A percentile compares a stretch with the other conserved stretches of the same genome.
Conservation (phyloP, 2,113 vertebrate genomes). For the Sceloporus tristichus region DNA sequence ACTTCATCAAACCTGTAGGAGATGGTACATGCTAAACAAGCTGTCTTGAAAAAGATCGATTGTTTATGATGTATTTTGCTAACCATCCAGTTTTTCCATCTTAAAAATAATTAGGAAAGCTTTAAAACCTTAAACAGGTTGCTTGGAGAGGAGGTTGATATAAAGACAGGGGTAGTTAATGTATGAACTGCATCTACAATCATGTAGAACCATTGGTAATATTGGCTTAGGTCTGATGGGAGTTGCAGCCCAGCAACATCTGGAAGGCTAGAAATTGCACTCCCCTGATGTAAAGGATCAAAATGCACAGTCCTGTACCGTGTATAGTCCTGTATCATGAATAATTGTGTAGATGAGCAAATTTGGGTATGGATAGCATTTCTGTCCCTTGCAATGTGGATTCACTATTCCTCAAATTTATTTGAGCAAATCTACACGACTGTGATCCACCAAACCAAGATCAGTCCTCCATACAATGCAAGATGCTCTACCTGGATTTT, state of each 20-base stretch:
- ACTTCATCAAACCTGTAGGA: slow-evolving; percentile 65
- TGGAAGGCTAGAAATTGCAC: background rate
- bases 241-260: background rate
- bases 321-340: background rate
- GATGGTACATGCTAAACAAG: slow-evolving; percentile 64
- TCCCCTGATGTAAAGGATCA: background rate
- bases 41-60: slow-evolving; percentile 53
- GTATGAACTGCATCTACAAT: background rate
- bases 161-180: background rate
- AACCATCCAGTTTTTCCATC: slow-evolving; percentile 45
- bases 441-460: background rate
- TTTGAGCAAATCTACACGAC: background rate
- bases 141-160: background rate
- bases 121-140: background rate
- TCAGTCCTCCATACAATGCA: background rate
- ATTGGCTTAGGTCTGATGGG: background rate
- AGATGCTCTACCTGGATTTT: background rate
- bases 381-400: background rate
- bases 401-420: background rate
- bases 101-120: slow-evolving; percentile 58
- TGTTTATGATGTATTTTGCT: slow-evolving; percentile 43
- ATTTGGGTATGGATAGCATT: background rate
- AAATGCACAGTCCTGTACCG: background rate
- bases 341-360: background rate
- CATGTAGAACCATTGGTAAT: background rate